phyloP scores from a whole-genome alignment of 1,140 invertebrate species.

The Drosophila guanche region DNA sequence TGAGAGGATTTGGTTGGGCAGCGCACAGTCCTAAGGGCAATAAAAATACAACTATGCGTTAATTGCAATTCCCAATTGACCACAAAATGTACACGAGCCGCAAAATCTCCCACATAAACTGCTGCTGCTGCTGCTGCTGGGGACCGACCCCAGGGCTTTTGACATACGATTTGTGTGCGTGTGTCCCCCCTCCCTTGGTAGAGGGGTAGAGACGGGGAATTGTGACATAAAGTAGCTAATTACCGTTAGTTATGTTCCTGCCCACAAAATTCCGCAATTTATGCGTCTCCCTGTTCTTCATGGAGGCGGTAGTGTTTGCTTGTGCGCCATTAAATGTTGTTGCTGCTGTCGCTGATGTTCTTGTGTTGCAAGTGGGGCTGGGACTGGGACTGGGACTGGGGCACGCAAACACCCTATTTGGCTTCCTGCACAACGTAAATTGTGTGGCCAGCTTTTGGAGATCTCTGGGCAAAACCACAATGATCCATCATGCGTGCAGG shows the following conservation, averaged over 20 bases:
- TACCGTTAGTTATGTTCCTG: constrained; percentile 76
- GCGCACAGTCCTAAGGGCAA: constrained; percentile 36
- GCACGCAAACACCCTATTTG: neutral
- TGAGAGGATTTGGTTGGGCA: constrained; percentile 27
- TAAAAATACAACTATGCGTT: constrained; percentile 74
- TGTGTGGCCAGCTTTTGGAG: too few species aligned
- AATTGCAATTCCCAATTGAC: constrained; percentile 77
- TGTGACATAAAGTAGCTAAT: constrained; percentile 79
- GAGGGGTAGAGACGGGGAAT: neutral
- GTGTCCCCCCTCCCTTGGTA: neutral
- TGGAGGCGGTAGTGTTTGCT: constrained; percentile 16
- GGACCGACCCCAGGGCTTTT: constrained; percentile 7
- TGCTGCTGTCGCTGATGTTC: constrained; percentile 3
- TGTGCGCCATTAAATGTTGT: constrained; percentile 48
- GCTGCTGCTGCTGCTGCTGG: neutral
- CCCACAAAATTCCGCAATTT: constrained; percentile 72
- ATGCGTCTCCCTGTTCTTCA: constrained; percentile 39
- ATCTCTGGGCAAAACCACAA: too few species aligned
- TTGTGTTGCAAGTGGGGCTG: too few species aligned
- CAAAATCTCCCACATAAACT: constrained; percentile 63
- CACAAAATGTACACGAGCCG: constrained; percentile 47
- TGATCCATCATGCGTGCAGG: too few species aligned
- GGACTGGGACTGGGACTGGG: too few species aligned
- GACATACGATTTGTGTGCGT: constrained; percentile 23
- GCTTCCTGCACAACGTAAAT: too few species aligned